Evolutionary conservation across 2,113 vertebrate species (phyloP), one percentile per base, ranked within the genome.

Genomic region (Rhizomys pruinosus): DNA sequence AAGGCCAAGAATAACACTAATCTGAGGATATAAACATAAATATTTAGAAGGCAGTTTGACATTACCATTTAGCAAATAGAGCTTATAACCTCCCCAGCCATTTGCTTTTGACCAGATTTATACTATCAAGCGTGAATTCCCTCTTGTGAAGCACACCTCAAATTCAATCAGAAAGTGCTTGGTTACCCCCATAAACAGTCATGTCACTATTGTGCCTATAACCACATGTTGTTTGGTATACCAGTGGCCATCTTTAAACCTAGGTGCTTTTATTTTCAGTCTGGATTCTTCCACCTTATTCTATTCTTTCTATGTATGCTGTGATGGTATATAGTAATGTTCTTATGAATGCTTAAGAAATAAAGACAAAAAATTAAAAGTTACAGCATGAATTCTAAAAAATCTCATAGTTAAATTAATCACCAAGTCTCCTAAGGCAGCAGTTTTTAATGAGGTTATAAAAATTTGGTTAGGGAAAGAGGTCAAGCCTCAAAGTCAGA

Each of bases 331-430:
- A n/a, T 42, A 79, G 3, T 15, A 64, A 89, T 74, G 16, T 12
- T 71, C 39, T 72, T 23, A 69, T 69, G n/a, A 74, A 87, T 34
- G 23, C 15, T 5, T 92, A 22, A 47, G 6, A 78, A 69, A 66
- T 76, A 85, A 94, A 71, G n/a, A 32, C 47, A 89, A 94, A 80
- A 23, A 61, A 13, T 68, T 11, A 92, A 93, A 91, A 84, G 6
- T 89, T 76, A 93, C 84, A 82, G 37, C 44, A 64, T 66, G 3
- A 76, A 55, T 64, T 69, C 66, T 76, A 20, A 71, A 77, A 88
- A 76, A 77, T 22, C 37, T 91, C 13, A 0, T 52, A 10, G 12
- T 63, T 61, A 90, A 92, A 15, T 19, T n/a, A 59, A 34, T 64
- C 77, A 80, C 44, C 19, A 84, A 34, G 91, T 87, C 91, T 78